These are phyloP conservation scores for Drosophila tropicalis DNA, from an alignment of 1,140 invertebrate genomes.

Conservation along the genomic window DNA sequence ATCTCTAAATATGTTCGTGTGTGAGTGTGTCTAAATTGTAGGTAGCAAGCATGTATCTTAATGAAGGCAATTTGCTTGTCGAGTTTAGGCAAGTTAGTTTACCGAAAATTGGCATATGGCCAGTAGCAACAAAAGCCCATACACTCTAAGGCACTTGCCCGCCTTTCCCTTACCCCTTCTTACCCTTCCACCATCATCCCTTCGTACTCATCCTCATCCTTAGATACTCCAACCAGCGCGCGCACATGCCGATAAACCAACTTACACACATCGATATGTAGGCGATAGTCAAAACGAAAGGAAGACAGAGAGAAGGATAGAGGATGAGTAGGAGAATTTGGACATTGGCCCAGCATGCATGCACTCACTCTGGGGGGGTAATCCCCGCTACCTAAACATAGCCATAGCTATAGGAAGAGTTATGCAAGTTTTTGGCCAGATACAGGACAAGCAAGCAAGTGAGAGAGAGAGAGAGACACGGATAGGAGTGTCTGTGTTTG, in stretches of 20 bases:
- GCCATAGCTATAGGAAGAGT: conserved; percentile 62
- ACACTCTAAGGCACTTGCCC: conserved; percentile 40
- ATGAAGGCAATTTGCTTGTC: conserved; percentile 82
- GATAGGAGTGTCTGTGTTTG: background rate
- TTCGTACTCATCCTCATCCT: conserved; percentile 11
- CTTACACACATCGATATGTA: conserved; percentile 52
- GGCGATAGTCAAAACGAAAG: conserved; percentile 27
- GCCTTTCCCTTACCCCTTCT: background rate
- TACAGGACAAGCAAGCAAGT: conserved; percentile 15
- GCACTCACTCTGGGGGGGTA: conserved; percentile 47
- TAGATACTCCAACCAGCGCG: conserved; percentile 7
- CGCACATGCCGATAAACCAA: conserved; percentile 58
- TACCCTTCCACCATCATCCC: conserved; percentile 3
- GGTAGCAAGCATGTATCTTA: conserved; percentile 80
- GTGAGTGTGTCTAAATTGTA: conserved; percentile 65
- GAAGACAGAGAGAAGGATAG: background rate
- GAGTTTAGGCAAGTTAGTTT: conserved; percentile 82
- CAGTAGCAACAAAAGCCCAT: conserved; percentile 75
- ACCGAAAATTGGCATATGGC: conserved; percentile 82
- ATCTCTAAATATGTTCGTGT: conserved; percentile 14
- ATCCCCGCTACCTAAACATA: conserved; percentile 44
- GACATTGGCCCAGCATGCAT: conserved; percentile 36
- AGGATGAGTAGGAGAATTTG: conserved; percentile 10
- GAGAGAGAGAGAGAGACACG: background rate
- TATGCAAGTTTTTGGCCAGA: conserved; percentile 67